Evolutionary conservation across 2,113 vertebrate species (phyloP).

Genomic region (Mastomys coucha): DNA sequence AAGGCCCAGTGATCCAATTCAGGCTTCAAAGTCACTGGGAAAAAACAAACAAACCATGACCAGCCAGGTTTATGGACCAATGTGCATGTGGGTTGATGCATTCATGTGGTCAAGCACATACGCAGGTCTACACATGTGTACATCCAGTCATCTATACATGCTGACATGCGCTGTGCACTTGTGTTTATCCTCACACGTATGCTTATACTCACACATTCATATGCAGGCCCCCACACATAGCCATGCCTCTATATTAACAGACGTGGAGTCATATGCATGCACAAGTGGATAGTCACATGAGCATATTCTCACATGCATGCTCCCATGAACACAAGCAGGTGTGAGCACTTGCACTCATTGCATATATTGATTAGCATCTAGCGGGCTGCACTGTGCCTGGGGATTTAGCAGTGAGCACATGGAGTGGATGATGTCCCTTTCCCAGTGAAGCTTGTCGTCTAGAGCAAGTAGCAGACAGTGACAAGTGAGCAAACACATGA

Average conservation of each 20-base stretch:
- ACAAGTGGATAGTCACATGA: too few relatives aligned
- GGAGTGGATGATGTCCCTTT: not conserved
- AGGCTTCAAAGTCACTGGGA: not conserved
- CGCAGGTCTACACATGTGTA: not conserved
- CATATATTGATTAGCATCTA: fast-evolving
- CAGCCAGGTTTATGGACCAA: not conserved
- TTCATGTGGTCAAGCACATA: not conserved
- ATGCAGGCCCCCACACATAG: not conserved
- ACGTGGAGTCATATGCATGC: not conserved
- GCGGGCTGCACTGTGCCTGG: fast-evolving
- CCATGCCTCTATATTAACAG: not conserved
- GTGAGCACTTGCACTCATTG: too few relatives aligned
- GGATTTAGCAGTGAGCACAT: not conserved
- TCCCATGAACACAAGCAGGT: fast-evolving
- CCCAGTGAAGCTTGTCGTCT: fast-evolving
- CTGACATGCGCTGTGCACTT: not conserved
- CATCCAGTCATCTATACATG: not conserved
- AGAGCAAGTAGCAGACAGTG: not conserved
- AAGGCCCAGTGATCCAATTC: not conserved
- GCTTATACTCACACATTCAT: not conserved
- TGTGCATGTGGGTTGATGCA: not conserved
- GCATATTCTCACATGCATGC: not conserved
- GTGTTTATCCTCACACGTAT: not conserved
- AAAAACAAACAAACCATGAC: too few relatives aligned
- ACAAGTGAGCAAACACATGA: fast-evolving